Evolutionary conservation across 2,113 vertebrate species (phyloP).

Genomic region (Sialia sialis): DNA sequence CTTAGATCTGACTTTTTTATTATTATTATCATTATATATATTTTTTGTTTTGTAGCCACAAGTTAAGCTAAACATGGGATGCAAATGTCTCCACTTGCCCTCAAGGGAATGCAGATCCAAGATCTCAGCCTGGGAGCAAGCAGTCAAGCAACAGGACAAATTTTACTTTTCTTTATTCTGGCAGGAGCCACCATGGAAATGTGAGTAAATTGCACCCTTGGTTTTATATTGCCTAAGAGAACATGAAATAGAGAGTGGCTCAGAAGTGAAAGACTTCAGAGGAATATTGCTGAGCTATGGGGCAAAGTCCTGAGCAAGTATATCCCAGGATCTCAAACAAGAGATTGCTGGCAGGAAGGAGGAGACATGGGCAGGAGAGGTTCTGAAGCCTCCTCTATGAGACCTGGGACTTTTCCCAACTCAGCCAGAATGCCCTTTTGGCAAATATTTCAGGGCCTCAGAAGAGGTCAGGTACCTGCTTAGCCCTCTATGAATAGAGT

Average conservation of each 20-base stretch:
- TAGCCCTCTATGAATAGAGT: background rate
- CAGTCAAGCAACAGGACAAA: background rate
- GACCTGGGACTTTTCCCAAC: background rate
- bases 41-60: background rate
- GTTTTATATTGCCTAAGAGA: background rate
- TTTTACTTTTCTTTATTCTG: background rate
- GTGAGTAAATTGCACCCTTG: background rate
- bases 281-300: background rate
- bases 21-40: background rate
- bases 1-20: background rate
- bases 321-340: background rate
- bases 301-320: background rate
- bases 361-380: background rate
- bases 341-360: background rate
- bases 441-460: background rate
- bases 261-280: background rate
- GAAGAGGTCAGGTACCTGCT: background rate
- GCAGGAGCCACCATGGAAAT: background rate
- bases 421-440: background rate
- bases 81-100: background rate
- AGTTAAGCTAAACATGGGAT: background rate
- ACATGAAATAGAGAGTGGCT: background rate
- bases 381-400: background rate
- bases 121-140: background rate
- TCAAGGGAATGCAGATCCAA: background rate